Evolutionary conservation across 2,888 invertebrate species (phyloP).

Genomic region (Encarsia formosa): DNA sequence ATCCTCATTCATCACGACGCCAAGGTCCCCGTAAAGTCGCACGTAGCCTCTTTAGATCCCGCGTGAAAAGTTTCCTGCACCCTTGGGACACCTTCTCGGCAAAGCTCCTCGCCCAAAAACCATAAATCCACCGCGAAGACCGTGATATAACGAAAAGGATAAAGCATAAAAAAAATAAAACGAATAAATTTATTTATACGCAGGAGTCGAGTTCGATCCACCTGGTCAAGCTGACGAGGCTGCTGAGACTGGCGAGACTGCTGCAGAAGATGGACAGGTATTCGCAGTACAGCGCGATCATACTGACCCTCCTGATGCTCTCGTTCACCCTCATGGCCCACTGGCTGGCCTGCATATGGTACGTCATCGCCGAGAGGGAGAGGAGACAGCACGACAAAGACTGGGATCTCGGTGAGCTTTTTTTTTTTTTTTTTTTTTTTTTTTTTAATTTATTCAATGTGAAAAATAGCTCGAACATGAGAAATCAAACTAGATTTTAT

Average conservation of each 20-base stretch:
- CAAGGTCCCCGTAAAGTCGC: no score
- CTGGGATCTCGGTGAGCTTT: slow-evolving; percentile 74
- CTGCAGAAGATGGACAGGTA: slow-evolving; percentile 96
- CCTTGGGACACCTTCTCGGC: no score
- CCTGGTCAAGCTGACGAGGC: slow-evolving; percentile 86
- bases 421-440: not conserved
- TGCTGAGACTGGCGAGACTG: slow-evolving; percentile 82
- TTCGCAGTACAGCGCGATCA: slow-evolving; percentile 92
- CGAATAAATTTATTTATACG: no score
- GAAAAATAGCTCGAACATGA: not conserved
- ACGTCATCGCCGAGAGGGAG: slow-evolving; percentile 89
- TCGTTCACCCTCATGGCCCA: slow-evolving; percentile 92
- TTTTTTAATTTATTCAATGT: no score
- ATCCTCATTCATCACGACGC: no score
- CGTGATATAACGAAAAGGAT: no score
- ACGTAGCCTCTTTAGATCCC: no score
- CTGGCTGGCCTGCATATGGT: slow-evolving; percentile 97
- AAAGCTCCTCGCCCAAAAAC: no score
- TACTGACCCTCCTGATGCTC: slow-evolving; percentile 88
- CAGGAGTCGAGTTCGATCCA: slow-evolving; percentile 81
- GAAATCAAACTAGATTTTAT: slow-evolving; percentile 2
- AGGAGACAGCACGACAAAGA: slow-evolving; percentile 61
- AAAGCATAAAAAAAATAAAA: no score
- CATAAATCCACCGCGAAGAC: no score
- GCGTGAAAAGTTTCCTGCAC: no score